phyloP scores from a whole-genome alignment of 2,797 vertebrate species.

The Clarias pachynema region DNA sequence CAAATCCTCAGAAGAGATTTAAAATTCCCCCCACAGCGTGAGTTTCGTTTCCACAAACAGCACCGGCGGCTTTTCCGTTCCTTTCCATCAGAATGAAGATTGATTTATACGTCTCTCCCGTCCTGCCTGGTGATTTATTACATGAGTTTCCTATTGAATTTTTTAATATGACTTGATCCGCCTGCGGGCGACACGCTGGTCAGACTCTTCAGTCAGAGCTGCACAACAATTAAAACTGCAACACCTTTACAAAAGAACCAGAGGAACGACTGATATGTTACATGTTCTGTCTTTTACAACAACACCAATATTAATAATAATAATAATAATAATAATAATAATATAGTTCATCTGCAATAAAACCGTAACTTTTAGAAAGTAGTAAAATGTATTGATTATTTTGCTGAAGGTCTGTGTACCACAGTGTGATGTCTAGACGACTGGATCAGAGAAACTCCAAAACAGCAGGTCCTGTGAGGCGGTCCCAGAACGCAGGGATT shows the following conservation, averaged over 20 bases:
- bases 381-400: background rate
- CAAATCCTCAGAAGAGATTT: background rate
- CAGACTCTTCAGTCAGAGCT: conserved; percentile 70
- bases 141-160: conserved; percentile 76
- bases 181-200: conserved; percentile 66
- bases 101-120: conserved; percentile 69
- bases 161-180: conserved; percentile 74
- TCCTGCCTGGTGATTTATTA: conserved; percentile 71
- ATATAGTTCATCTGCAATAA: background rate
- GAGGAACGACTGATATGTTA: background rate
- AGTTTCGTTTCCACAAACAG: background rate
- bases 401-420: background rate
- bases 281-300: background rate
- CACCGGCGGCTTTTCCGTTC: conserved; percentile 47
- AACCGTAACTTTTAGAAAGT: background rate
- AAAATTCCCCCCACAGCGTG: background rate
- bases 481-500: too few relatives aligned
- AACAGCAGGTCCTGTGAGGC: too few relatives aligned
- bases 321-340: background rate
- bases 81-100: conserved; percentile 73
- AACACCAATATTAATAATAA: background rate
- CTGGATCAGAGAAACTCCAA: too few relatives aligned
- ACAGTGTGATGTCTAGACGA: too few relatives aligned
- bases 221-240: conserved; percentile 74
- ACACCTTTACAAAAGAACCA: conserved; percentile 68